Evolutionary conservation across 1,140 invertebrate genomes (phyloP).

Genomic region (Drosophila murphyi): DNA sequence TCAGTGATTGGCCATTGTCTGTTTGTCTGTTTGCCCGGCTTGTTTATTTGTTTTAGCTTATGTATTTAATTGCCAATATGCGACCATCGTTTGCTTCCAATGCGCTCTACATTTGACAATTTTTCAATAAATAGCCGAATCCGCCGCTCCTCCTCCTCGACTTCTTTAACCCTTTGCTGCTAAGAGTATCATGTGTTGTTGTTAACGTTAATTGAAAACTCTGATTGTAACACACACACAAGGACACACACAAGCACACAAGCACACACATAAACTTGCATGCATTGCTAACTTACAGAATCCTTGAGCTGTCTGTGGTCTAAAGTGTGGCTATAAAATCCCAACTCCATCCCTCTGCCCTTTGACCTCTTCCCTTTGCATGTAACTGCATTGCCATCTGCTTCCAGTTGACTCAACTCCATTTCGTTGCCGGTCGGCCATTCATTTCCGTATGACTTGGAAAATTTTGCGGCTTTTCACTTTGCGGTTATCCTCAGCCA

Average conservation of each 20-base stretch:
- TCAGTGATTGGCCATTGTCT: conserved; percentile 48
- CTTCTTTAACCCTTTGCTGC: conserved; percentile 34
- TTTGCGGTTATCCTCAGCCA: conserved; percentile 80
- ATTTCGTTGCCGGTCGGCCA: conserved; percentile 64
- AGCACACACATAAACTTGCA: conserved; percentile 26
- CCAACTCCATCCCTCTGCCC: neutral
- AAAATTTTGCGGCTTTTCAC: conserved; percentile 83
- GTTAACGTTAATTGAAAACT: conserved; percentile 75
- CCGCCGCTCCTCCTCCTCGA: neutral
- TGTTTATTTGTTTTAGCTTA: conserved; percentile 7
- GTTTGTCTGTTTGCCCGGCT: neutral
- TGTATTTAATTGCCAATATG: conserved; percentile 54
- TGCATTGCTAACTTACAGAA: conserved; percentile 45
- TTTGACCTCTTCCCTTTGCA: neutral
- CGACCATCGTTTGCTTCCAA: neutral
- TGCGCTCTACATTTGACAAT: conserved; percentile 19
- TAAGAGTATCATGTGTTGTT: conserved; percentile 31
- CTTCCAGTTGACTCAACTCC: conserved; percentile 46
- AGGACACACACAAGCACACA: neutral
- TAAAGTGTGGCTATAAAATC: conserved; percentile 6
- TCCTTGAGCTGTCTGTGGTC: conserved; percentile 50
- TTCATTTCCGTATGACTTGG: conserved; percentile 84
- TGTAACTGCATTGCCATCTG: conserved; percentile 40
- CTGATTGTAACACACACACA: conserved; percentile 51
- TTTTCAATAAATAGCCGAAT: conserved; percentile 3